Percentiles rank a stretch among this genome's conserved stretches.
phyloP scores from a whole-genome alignment of 2,797 vertebrate species.

The Crax fasciolata region DNA sequence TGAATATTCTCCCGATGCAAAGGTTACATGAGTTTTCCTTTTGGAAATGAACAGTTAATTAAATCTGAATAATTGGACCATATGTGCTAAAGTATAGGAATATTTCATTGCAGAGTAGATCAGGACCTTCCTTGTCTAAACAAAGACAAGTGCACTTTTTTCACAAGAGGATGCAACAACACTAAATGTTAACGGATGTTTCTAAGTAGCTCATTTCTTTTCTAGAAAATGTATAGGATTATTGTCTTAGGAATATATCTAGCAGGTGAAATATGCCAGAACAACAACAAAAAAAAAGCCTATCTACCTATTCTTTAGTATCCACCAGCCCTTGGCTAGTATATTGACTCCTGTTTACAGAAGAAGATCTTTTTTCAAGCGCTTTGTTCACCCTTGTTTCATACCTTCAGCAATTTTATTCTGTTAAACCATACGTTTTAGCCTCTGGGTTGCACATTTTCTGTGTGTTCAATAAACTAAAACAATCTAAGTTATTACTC shows the following conservation, averaged over 20 bases:
- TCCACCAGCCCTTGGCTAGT: neutral
- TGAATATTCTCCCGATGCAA: neutral
- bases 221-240: neutral
- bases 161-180: neutral
- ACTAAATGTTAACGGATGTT: neutral
- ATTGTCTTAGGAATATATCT: neutral
- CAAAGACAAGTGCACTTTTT: neutral
- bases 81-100: neutral
- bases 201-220: neutral
- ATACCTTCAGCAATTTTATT: conserved; percentile 41
- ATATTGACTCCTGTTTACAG: conserved; percentile 14
- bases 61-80: neutral
- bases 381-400: neutral
- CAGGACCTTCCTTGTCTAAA: neutral
- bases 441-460: conserved; percentile 69
- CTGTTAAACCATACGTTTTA: conserved; percentile 55
- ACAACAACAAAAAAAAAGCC: neutral
- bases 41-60: neutral
- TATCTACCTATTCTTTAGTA: neutral
- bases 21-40: neutral
- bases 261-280: neutral
- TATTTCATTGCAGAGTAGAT: neutral
- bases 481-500: conserved; percentile 73
- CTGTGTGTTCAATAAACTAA: conserved; percentile 76
- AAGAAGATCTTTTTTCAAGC: conserved; percentile 44